Evolutionary conservation across 2,888 invertebrate genomes (phyloP).

Genomic region (Drosophila austrosaltans): DNA sequence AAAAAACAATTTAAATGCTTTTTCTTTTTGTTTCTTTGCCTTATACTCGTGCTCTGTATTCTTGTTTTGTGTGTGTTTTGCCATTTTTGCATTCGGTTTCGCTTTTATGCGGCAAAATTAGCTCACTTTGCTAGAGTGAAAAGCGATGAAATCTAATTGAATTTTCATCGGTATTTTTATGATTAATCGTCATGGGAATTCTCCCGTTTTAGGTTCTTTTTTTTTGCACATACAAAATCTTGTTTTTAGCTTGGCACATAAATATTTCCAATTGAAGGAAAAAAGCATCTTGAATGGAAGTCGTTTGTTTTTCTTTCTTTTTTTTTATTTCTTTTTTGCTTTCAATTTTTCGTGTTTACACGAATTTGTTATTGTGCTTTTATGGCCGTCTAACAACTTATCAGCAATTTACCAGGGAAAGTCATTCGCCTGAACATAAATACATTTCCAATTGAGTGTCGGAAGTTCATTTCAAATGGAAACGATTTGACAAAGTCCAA

Average conservation of each 20-base stretch:
- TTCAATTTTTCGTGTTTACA: constrained; percentile 30
- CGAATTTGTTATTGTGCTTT: constrained; percentile 13
- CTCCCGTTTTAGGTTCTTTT: constrained; percentile 14
- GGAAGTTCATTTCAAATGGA: constrained; percentile 37
- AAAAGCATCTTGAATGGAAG: constrained; percentile 50
- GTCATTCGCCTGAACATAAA: constrained; percentile 26
- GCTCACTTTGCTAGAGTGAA: constrained; percentile 38
- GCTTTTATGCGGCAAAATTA: constrained; percentile 47
- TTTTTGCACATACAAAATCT: constrained; percentile 19
- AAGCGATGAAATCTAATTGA: constrained; percentile 63
- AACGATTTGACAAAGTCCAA: constrained; percentile 54
- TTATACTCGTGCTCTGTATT: constrained; percentile 2
- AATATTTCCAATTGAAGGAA: no score
- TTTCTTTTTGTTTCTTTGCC: constrained; percentile 23
- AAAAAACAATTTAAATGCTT: constrained; percentile 61
- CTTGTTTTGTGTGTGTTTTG: constrained; percentile 42
- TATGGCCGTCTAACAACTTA: constrained; percentile 17
- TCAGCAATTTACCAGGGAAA: constrained; percentile 22
- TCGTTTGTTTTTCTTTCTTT: constrained; percentile 46
- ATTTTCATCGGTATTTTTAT: constrained; percentile 72
- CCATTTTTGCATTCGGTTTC: constrained; percentile 54
- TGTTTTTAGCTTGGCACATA: constrained; percentile 58
- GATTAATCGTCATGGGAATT: constrained; percentile 75
- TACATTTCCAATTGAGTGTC: constrained; percentile 21
- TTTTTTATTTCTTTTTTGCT: not conserved